Evolutionary conservation across 2,888 invertebrate genomes (phyloP), one percentile per base, ranked within the genome.

Genomic region (Plemyria rubiginata): DNA sequence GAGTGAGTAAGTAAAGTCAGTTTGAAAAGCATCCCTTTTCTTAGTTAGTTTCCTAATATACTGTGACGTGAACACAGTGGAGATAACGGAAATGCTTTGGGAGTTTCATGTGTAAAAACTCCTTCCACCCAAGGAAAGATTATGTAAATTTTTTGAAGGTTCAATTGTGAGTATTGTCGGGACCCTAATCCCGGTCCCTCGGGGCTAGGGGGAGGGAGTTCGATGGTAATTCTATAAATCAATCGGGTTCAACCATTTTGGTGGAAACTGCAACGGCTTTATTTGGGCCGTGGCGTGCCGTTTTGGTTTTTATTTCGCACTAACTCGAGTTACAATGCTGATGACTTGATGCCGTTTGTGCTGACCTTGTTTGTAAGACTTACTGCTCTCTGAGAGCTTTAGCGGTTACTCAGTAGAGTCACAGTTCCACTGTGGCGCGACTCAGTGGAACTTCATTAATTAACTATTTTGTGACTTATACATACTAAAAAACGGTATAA

Each of bases 191-290:
- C 76, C 70, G 54, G 67, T 74, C 78, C 78, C 81, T 16, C 3
- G 16, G 45, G 45, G 16, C 45, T 11, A 45, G 45, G 8, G 58
- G 54, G 54, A 59, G 62, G 68, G 62, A 68, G 78, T 73, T 78
- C 79, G 71, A 81, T 81, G 78, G 81, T 85, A 84, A 85, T 85
- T 84, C 85, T 81, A 86, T 86, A 86, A 86, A 86, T 86, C 86
- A 86, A 85, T 86, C 82, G 78, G 66, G 62, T 67, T 67, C 64
- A 60, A 69, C 67, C 63, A 72, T 72, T 74, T 73, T 68, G 69
- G 65, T 57, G 50, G 61, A 29, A 63, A 56, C 61, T 61, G 62
- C 67, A 64, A 62, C 61, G 38, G 51, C 36, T 41, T 54, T 53
- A 46, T 59, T 54, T 56, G 12, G 48, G 38, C 62, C 56, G 54